Base-by-base conservation (phyloP, 2,888 invertebrate genomes). In the Kryphioiulus occultus region DNA sequence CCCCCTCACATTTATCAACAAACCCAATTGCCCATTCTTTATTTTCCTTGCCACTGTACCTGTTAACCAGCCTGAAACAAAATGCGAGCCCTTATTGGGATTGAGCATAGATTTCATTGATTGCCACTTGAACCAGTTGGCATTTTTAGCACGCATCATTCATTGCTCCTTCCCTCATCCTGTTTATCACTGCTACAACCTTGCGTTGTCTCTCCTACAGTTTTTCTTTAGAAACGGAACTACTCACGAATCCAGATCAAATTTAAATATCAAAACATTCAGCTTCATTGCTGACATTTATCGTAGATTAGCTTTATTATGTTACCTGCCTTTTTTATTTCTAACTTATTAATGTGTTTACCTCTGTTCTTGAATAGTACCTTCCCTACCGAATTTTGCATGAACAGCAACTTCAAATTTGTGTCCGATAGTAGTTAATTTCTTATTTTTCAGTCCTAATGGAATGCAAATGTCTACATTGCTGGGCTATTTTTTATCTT, bases 401-500 rank as follows among this genome's bases (percentile, higher is more conserved):
- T 44, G 44, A 4, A 44, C 3, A 44, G 15, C 44, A 1, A 44
- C 44, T 44, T 44, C 44, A 44, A 44, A 44, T 78, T 78, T 78
- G 30, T 30, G 15, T 17, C 17, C 0, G 12, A 30, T 78, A 22
- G 26, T 78, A 32, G 78, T 78, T 30, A 78, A 30, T 12, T 78
- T 32, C 15, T 30, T 44, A 44, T 22, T 78, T 15, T 78, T 30
- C 15, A 17, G 3, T 30, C 78, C 30, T 30, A 78, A 78, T 78
- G 30, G 30, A 78, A 3, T 78, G 30, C 78, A 30, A 78, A 78
- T 26, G 17, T 78, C 26, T 78, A 78, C 78, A 78, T 17, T 78
- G 78, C 78, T 30, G 78, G 78, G 30, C 68, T 68, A 22, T 78
- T 78, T 78, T 78, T 78, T 78, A 78, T 78, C 78, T 78, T 78